Evolutionary conservation across 2,888 invertebrate genomes (phyloP), one percentile per base, ranked within the genome.

Genomic region (Ceratothoa steindachneri): DNA sequence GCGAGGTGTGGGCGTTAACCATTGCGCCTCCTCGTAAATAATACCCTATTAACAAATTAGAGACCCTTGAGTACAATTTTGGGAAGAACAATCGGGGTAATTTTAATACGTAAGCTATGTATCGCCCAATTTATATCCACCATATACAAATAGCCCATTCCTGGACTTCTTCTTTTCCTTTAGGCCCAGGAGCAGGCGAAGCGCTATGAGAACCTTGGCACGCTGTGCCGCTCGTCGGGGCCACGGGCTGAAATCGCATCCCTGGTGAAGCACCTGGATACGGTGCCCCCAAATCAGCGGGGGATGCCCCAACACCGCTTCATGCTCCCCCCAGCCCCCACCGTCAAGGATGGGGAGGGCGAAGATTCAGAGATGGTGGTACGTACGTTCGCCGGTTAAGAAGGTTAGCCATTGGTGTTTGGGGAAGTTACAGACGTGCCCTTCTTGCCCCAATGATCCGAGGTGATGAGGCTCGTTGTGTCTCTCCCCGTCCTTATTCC

Each of bases 131-230:
- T n/a, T n/a, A n/a, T n/a, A n/a, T n/a, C n/a, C n/a, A n/a, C n/a
- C n/a, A n/a, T n/a, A n/a, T n/a, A n/a, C n/a, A n/a, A n/a, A n/a
- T n/a, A n/a, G n/a, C n/a, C n/a, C n/a, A n/a, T n/a, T n/a, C n/a
- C n/a, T n/a, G n/a, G n/a, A n/a, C n/a, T n/a, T n/a, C n/a, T n/a
- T n/a, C n/a, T n/a, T n/a, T n/a, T n/a, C n/a, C n/a, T n/a, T n/a
- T 86, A 93, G 93, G 90, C 91, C 67, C 88, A 89, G 82, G 93
- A 93, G 82, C 93, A 94, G 83, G 89, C 90, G 29, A 89, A 91
- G 80, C 89, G 95, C 77, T 96, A 95, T 86, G 93, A 92, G 83
- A 89, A 89, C 15, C 87, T 95, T 67, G 88, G 91, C 80, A 88
- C 89, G 68, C 91, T 93, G 82, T 92, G 93, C 80, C 89, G 90